Evolutionary conservation across 2,797 vertebrate species (phyloP), one percentile per base, ranked within the genome.

Genomic region (Siniperca scherzeri): DNA sequence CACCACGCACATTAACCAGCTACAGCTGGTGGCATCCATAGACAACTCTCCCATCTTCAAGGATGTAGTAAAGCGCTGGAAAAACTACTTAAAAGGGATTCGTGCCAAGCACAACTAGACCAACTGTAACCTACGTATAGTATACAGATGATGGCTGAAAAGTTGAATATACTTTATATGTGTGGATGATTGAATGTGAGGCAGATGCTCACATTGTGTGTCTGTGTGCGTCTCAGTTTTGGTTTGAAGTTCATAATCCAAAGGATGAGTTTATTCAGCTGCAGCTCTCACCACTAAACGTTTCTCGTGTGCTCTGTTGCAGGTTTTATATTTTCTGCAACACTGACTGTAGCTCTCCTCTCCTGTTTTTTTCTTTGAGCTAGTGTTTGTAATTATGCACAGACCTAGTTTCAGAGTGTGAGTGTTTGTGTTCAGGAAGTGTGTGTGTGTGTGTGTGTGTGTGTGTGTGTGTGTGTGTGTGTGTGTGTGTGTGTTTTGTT

Each of bases 1-100:
- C 93, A 99, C 99, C 83, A 99, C 99, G 3, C 99, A 99, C 96
- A 99, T 99, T 92, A 99, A 99, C 94, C 99, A 99, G 93, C 96
- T 99, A 53, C 99, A 99, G 95, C 96, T 99, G 77, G 95, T 99
- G 75, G 96, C 95, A 42, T 97, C 98, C 61, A 92, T 99, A 0
- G 97, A 99, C 16, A 96, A 95, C 78, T 88, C 98, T 0, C 96
- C 97, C 38, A 30, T 99, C 92, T 99, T 99, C 94, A 97, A 89
- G 90, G 99, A 99, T 50, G 98, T 98, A 42, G 93, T 97, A 71
- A 97, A 96, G 91, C 94, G 99, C 81, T 99, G 99, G 99, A 99
- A 98, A 91, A 98, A 96, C 90, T 99, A 99, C 95, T 96, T 99
- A 82, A 97, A 97, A 74, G 99, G 99, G 48, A 95, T 96, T 12